Conservation (phyloP, 2,797 vertebrate species). For the Nyctalus aviator region DNA sequence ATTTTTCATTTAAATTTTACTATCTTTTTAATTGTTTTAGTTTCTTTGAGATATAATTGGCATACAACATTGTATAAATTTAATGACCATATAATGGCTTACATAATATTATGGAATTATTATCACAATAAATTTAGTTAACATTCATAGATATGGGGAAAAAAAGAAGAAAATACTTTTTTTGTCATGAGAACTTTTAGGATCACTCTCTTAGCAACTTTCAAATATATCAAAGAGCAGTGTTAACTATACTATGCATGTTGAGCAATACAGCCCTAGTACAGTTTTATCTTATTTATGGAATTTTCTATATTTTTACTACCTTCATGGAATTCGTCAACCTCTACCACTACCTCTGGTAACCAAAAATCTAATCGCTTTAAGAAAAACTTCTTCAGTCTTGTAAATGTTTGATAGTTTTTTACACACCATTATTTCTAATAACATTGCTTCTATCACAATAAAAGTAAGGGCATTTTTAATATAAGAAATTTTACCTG, state of each 20-base stretch:
- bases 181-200: background rate
- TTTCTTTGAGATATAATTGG: background rate
- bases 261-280: background rate
- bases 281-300: background rate
- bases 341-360: background rate
- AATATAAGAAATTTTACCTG: background rate
- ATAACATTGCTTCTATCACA: background rate
- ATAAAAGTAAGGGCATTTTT: background rate
- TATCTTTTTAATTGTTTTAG: background rate
- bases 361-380: background rate
- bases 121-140: background rate
- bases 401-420: background rate
- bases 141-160: background rate
- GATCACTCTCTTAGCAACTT: background rate
- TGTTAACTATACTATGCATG: background rate
- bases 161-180: background rate
- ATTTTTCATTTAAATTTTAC: background rate
- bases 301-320: background rate
- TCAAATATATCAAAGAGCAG: background rate
- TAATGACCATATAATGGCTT: background rate
- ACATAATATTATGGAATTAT: background rate
- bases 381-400: background rate
- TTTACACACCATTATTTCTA: background rate
- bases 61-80: background rate
- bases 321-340: background rate